Evolutionary conservation across 2,888 invertebrate species (phyloP), one percentile per base, ranked within the genome.

Genomic region (Nomada fabriciana): DNA sequence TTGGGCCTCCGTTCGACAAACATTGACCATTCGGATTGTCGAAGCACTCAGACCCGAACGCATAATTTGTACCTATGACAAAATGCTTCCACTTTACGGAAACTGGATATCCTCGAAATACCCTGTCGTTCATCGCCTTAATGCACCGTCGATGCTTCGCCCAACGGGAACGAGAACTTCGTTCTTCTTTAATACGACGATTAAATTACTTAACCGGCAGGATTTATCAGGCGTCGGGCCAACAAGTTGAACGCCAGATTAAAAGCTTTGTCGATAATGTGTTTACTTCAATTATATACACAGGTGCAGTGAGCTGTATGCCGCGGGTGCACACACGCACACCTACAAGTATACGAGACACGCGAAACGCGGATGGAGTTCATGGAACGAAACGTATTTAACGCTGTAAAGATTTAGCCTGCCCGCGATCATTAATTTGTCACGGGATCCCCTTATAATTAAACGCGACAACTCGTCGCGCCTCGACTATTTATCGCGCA

Each of bases 261-360:
- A 91, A 91, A 90, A 87, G 91, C 91, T 91, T 90, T 89, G 69
- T 69, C 86, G 85, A 87, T 89, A 90, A 91, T 90, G 80, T 81
- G 77, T 84, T 85, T 85, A 55, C 80, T 63, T 78, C 61, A 67
- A 86, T 81, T 82, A 82, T 76, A 86, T 71, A 61, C 74, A 61
- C 53, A 71, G 55, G 68, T 50, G 70, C 0, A 23, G n/a, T n/a
- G n/a, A n/a, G 47, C 11, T 43, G 25, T 20, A 59, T 47, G 3
- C 4, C 25, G 43, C 25, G 42, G 18, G 23, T 61, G 59, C 13
- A 23, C 29, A 36, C n/a, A 36, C 53, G 53, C 29, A 7, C 5
- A 20, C 11, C 13, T 36, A 64, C 1, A 9, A n/a, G 15, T 29
- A 47, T 29, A 29, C 47, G 47, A 15, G 25, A 15, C 2, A 50